Conservation (phyloP, 2,888 invertebrate species). For the Acrobasis suavella region DNA sequence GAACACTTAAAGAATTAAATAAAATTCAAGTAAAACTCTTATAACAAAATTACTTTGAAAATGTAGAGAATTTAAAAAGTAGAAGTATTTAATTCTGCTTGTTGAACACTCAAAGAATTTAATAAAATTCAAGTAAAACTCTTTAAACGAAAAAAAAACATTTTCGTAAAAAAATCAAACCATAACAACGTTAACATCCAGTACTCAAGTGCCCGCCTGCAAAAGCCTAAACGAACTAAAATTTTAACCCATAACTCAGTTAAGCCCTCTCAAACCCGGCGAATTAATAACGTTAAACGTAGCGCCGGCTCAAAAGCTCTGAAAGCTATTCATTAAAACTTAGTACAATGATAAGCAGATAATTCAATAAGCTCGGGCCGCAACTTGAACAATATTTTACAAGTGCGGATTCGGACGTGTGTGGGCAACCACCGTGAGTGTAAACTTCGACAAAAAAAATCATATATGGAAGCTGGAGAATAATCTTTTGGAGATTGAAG, state of each 20-base stretch:
- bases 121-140: no score
- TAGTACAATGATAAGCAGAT: conserved; percentile 69
- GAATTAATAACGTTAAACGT: conserved; percentile 38
- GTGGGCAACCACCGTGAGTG: conserved; percentile 3
- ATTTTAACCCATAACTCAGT: conserved; percentile 12
- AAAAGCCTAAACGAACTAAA: conserved; percentile 5
- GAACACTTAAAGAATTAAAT: no score
- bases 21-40: no score
- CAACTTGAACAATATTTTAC: conserved; percentile 58
- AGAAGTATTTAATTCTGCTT: no score
- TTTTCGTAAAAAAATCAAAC: not conserved
- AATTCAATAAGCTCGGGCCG: conserved; percentile 68
- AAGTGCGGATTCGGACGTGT: conserved; percentile 42
- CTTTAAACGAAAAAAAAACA: not conserved
- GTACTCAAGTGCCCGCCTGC: not conserved
- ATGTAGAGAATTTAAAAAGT: no score
- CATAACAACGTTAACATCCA: not conserved
- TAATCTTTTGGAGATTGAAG: no score
- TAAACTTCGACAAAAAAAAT: not conserved
- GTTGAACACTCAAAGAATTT: no score
- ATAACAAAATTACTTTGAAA: no score
- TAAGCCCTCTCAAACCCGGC: conserved; percentile 11
- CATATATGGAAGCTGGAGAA: no score
- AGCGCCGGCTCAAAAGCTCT: conserved; percentile 40
- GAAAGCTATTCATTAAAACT: conserved; percentile 71